Conservation (phyloP, 2,797 vertebrate species). For the Discoglossus pictus region DNA sequence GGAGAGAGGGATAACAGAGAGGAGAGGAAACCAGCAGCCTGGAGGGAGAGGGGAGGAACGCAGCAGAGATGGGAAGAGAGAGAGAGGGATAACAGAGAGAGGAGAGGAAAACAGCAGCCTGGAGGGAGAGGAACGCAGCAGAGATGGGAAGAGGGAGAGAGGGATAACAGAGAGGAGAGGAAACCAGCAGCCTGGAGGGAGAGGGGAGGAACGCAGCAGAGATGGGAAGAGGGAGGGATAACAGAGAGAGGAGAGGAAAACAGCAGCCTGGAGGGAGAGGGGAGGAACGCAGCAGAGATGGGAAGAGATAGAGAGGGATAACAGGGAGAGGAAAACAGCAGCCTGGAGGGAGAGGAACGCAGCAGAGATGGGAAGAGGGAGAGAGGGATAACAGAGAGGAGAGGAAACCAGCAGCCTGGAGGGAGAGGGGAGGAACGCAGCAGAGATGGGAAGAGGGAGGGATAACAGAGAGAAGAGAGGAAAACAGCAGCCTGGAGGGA, state of each 20-base stretch:
- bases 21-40: too few relatives aligned
- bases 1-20: too few relatives aligned
- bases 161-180: background rate
- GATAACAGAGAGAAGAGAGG: background rate
- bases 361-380: background rate
- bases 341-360: background rate
- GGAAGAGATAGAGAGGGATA: background rate
- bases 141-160: background rate
- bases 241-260: background rate
- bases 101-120: background rate
- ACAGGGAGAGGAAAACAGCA: too few relatives aligned
- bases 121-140: too few relatives aligned
- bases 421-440: too few relatives aligned
- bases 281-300: slow-evolving; percentile 35
- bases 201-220: background rate
- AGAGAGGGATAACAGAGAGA: background rate
- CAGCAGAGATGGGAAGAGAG: background rate
- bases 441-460: background rate
- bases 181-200: background rate
- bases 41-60: background rate
- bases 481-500: too few relatives aligned
- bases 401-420: too few relatives aligned
- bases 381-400: too few relatives aligned
- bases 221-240: background rate
- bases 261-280: background rate